Base-by-base conservation (phyloP, 1,140 invertebrate genomes). In the Drosophila hydei region DNA sequence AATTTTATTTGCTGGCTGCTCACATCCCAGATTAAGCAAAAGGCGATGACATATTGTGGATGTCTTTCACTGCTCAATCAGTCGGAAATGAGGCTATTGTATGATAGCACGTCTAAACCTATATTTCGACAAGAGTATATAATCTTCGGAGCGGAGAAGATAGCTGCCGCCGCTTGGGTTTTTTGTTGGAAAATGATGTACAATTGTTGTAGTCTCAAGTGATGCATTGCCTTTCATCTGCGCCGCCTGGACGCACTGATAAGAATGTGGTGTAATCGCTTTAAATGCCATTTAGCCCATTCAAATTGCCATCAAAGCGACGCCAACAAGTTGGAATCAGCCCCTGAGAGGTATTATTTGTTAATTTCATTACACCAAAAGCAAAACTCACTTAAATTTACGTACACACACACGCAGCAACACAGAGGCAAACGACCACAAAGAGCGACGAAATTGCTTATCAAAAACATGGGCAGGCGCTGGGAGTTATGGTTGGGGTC, bases 261-360 rank as follows among this genome's bases (percentile, higher is more conserved):
- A 88, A 88, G 75, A 75, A 63, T 18, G 68, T 47, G 18, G 70
- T 78, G 52, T 88, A 83, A 87, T 87, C 64, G 63, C 63, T 72
- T 87, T 59, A 72, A 88, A 88, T 87, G 75, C 68, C 78, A 81
- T 77, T 88, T 76, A 16, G 9, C 71, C 78, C 78, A 88, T 88
- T 89, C 65, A 88, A 88, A 88, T 88, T 88, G 83, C 63, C 83
- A 88, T 83, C 83, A 88, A 88, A 88, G 75, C 69, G 72, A 71
- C 72, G 81, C 61, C 61, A 67, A 65, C 58, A 62, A 69, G 72
- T 55, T 74, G 73, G 58, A 64, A 68, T 63, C 65, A 42, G 65
- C 50, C 40, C 62, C 55, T 58, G 72, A 75, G 73, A 71, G 56
- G 71, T 84, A 85, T 85, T 76, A 85, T 87, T 85, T 85, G 83